Base-by-base conservation (phyloP, 2,113 vertebrate species). In the Ibidorhyncha struthersii region DNA sequence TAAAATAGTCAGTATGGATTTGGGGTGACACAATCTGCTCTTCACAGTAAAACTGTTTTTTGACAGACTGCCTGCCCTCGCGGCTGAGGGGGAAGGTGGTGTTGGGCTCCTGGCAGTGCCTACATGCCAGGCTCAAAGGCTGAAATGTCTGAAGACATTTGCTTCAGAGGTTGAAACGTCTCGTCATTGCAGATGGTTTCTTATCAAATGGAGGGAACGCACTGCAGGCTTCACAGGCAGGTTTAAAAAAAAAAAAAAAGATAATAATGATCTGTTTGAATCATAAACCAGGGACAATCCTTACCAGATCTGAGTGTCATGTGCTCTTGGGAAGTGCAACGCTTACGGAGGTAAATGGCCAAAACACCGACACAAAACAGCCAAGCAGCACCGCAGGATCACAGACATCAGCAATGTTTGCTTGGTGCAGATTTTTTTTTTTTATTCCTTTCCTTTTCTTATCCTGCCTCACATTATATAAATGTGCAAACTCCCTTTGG, bases 141-240 rank as follows among this genome's bases (percentile, higher is more conserved):
- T 86, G 69, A 65, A 30, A 40, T n/a, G 26, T 32, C 62, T 88
- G 76, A 76, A 72, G 62, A 36, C 0, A 1, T 86, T 72, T 83
- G 72, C 49, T 69, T 41, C 40, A 43, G 40, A 83, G 43, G 25
- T 14, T 52, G 36, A 69, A 90, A 59, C 0, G 0, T 32, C 55
- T 76, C 8, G 0, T n/a, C 49, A 12, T 9, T 27, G 34, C 4
- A 3, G 25, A 71, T 1, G 1, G 22, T 23, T 78, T 78, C 59
- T 50, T 72, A 5, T 27, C 13, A 40, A 62, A 83, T 1, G 4
- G 56, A 76, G 72, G 16, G 32, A 94, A 36, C 2, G 2, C 14
- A 4, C 38, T 32, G 8, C 12, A 45, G 30, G 40, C 43, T 72
- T 58, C 69, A 34, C 8, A 53, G 61, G n/a, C 43, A 92, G n/a